These are phyloP conservation scores for Ascidia mentula DNA, from an alignment of 23 tunicate genomes.

Conservation along the genomic window DNA sequence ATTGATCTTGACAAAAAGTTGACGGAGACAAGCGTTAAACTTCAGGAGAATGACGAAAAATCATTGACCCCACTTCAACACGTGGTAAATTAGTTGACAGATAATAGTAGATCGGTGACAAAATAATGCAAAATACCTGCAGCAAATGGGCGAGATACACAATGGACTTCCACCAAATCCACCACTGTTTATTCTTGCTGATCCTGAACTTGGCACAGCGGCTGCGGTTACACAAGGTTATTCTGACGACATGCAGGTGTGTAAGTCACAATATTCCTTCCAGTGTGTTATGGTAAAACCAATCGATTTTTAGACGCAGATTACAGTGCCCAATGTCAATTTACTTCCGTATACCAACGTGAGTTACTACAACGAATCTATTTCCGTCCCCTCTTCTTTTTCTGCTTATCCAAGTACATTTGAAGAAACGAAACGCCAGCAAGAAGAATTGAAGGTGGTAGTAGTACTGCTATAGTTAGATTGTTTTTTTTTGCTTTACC, in stretches of 20 bases:
- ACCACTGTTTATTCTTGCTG: constrained; percentile 63
- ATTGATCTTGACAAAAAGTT: constrained; percentile 53
- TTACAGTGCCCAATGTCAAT: background rate
- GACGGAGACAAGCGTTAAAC: constrained; percentile 38
- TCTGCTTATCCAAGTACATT: constrained; percentile 2
- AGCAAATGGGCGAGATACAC: background rate
- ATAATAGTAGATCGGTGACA: background rate
- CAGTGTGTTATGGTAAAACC: background rate
- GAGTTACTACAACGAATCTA: constrained; percentile 5
- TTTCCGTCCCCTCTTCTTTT: constrained; percentile 18
- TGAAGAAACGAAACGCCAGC: constrained; percentile 35
- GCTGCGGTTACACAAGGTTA: constrained; percentile 64
- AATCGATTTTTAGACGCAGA: background rate
- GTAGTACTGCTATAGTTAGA: too few relatives aligned
- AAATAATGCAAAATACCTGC: background rate
- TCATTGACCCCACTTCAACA: background rate
- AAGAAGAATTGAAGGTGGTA: constrained; percentile 60
- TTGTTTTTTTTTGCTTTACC: too few relatives aligned
- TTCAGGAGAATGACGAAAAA: constrained; percentile 44
- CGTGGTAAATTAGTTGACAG: background rate
- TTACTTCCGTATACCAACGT: constrained; percentile 3
- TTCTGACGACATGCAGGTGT: constrained; percentile 10
- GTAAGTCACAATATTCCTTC: background rate
- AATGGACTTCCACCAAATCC: constrained; percentile 12
- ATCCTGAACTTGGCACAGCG: constrained; percentile 56